Percentiles rank a stretch among this genome's conserved stretches.
Conservation (phyloP, 2,888 invertebrate species). For the Norana najaformis region DNA sequence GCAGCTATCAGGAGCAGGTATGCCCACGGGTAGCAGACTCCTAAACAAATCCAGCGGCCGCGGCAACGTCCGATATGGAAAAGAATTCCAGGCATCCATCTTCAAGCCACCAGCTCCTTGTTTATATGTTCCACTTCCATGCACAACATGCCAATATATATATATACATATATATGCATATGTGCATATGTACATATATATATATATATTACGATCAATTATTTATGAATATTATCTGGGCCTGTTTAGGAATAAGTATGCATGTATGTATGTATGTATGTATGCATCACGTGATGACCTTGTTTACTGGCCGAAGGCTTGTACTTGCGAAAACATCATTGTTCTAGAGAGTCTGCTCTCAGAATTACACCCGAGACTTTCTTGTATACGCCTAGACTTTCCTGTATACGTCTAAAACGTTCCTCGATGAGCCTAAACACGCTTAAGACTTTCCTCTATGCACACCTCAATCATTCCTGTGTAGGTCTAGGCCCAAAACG, state of each 20-base stretch:
- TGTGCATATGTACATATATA: no score
- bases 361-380: no score
- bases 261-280: neutral
- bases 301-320: no score
- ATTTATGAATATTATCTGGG: neutral
- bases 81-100: conserved; percentile 13
- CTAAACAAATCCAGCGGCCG: neutral
- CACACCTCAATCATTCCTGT: neutral
- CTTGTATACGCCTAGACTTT: no score
- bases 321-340: no score
- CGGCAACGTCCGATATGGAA: neutral
- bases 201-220: neutral
- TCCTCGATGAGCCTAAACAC: neutral
- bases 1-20: no score
- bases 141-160: neutral
- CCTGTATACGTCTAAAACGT: no score
- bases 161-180: neutral
- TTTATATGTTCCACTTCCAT: neutral
- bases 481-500: neutral
- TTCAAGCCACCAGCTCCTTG: neutral
- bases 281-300: no score
- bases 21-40: neutral
- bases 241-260: neutral
- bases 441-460: neutral
- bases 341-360: no score